Evolutionary conservation across 2,113 vertebrate genomes (phyloP).

Genomic region (Crotalus helleri): DNA sequence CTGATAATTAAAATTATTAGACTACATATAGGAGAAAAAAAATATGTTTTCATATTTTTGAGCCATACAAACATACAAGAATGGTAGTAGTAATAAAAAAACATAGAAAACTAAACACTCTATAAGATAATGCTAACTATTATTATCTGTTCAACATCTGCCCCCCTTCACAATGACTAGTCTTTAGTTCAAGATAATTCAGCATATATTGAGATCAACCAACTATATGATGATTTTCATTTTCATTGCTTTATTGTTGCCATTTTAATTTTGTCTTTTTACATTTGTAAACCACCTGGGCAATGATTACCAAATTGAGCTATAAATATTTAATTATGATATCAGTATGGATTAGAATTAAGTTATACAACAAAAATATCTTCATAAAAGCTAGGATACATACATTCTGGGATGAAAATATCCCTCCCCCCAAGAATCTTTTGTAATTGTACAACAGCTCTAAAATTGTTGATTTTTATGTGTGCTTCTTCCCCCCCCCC

Average conservation of each 20-base stretch:
- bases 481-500: not conserved
- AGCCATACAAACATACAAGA: not conserved
- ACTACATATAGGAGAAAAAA: not conserved
- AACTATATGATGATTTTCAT: not conserved
- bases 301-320: not conserved
- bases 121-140: not conserved
- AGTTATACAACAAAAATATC: not conserved
- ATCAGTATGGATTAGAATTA: not conserved
- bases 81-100: not conserved
- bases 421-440: not conserved
- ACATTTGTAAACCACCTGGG: not conserved
- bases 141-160: not conserved
- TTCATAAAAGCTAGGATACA: not conserved
- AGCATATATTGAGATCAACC: not conserved
- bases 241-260: not conserved
- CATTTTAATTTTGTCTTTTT: not conserved
- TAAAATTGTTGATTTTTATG: not conserved
- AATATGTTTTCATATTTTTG: not conserved
- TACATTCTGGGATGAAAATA: not conserved
- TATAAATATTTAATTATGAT: not conserved
- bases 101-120: not conserved
- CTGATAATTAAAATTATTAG: not conserved
- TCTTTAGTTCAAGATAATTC: not conserved
- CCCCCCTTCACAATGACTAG: not conserved
- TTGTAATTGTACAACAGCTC: not conserved